phyloP scores from a whole-genome alignment of 2,113 vertebrate genomes.

The Drymodes brunneopygia region DNA sequence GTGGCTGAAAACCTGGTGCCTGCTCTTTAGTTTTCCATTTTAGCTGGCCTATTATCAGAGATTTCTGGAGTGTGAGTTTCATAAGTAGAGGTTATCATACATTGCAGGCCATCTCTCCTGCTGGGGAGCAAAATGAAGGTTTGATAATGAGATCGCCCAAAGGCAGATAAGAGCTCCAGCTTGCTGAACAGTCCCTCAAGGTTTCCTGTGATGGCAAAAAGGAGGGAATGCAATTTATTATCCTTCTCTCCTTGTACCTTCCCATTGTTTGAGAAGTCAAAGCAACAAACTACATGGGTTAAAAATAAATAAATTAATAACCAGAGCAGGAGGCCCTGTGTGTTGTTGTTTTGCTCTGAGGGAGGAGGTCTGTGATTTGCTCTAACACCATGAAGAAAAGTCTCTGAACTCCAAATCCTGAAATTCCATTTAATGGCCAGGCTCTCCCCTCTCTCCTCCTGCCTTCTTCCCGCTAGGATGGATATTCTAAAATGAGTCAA shows the following conservation, averaged over 20 bases:
- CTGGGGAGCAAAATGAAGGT: slow-evolving; percentile 69
- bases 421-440: slow-evolving; percentile 1
- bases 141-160: slow-evolving; percentile 70
- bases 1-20: slow-evolving; percentile 11
- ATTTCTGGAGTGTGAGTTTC: slow-evolving; percentile 70
- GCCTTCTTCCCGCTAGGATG: not conserved
- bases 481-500: slow-evolving; percentile 34
- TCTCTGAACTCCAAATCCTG: slow-evolving; percentile 1
- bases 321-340: not conserved
- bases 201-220: slow-evolving; percentile 61
- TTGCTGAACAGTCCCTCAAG: slow-evolving; percentile 69
- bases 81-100: slow-evolving; percentile 76
- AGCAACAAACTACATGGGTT: not conserved
- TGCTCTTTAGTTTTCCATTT: slow-evolving; percentile 62
- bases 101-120: slow-evolving; percentile 70
- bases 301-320: slow-evolving; percentile 54
- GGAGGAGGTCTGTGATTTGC: not conserved
- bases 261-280: slow-evolving; percentile 42
- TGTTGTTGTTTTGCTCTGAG: not conserved
- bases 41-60: slow-evolving; percentile 66
- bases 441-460: not conserved
- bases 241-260: slow-evolving; percentile 39
- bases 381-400: not conserved
- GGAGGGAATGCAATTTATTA: slow-evolving; percentile 68
- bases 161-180: slow-evolving; percentile 70